Evolutionary conservation across 2,888 invertebrate species (phyloP).

Genomic region (Dryocosmus kuriphilus): DNA sequence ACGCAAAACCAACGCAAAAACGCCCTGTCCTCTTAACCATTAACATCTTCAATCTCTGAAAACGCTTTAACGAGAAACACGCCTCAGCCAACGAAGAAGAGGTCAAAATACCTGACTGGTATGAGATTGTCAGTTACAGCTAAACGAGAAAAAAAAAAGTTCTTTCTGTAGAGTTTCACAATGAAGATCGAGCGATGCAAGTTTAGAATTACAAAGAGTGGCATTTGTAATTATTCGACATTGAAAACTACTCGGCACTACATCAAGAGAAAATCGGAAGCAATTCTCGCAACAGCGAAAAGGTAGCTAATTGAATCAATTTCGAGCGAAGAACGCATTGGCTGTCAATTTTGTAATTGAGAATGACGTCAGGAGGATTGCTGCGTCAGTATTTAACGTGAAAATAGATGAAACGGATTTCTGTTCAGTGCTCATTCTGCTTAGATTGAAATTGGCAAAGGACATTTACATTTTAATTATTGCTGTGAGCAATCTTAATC

Average conservation of each 20-base stretch:
- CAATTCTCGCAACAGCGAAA: conserved; percentile 25
- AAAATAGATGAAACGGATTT: conserved; percentile 20
- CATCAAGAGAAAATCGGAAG: background rate
- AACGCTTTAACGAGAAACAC: conserved; percentile 26
- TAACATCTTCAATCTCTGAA: conserved; percentile 20
- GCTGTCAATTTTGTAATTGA: conserved; percentile 33
- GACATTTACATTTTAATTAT: background rate
- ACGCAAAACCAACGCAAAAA: conserved; percentile 24
- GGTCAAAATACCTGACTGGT: background rate
- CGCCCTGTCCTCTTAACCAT: conserved; percentile 26
- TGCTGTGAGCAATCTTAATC: too few species aligned
- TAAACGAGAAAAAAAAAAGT: background rate
- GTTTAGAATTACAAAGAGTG: background rate
- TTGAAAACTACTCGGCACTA: background rate
- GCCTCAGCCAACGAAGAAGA: background rate
- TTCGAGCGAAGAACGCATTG: conserved; percentile 21
- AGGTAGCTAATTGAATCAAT: conserved; percentile 31
- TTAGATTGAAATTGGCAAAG: background rate
- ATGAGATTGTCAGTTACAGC: background rate
- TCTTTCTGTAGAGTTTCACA: background rate
- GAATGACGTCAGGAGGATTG: conserved; percentile 8
- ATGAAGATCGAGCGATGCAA: background rate
- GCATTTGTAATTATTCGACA: conserved; percentile 19
- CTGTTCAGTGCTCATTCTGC: background rate
- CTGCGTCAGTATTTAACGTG: conserved; percentile 19